Percentiles rank a stretch among this genome's conserved stretches.
Evolutionary conservation across 2,113 vertebrate genomes (phyloP).

Genomic region (Egretta garzetta): DNA sequence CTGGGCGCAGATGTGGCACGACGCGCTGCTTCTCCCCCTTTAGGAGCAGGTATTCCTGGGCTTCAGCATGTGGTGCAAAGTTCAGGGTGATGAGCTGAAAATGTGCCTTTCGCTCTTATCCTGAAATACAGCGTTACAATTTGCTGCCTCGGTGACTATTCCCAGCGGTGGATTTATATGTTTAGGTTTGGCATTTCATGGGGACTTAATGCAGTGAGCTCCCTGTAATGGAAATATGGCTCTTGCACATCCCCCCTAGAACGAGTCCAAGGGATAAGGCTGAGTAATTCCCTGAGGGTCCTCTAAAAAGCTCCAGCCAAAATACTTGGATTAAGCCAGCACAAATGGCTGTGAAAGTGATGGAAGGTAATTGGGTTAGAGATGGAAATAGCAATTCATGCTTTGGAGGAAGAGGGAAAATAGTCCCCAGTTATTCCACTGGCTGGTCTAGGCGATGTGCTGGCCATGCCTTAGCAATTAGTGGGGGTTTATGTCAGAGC

Average conservation of each 20-base stretch:
- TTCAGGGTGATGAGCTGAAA: not conserved
- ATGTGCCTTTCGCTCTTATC: not conserved
- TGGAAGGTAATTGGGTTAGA: not conserved
- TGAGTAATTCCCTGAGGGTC: not conserved
- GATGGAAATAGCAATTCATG: not conserved
- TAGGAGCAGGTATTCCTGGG: not conserved
- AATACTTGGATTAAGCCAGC: not conserved
- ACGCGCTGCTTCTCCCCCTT: not conserved
- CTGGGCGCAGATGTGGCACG: not conserved
- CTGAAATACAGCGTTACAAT: not conserved
- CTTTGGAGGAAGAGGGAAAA: not conserved
- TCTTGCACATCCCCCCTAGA: accelerated
- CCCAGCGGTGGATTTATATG: not conserved
- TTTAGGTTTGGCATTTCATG: not conserved
- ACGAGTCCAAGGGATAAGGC: not conserved
- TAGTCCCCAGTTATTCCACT: not conserved
- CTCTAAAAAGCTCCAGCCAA: not conserved
- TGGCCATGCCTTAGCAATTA: not conserved
- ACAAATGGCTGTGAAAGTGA: not conserved
- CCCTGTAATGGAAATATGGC: not conserved
- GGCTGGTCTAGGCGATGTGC: not conserved
- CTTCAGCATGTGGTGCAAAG: not conserved
- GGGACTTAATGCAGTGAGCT: not conserved
- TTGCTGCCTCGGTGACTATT: not conserved
- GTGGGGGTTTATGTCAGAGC: not conserved